Evolutionary conservation across 2,797 vertebrate genomes (phyloP), one percentile per base, ranked within the genome.

Genomic region (Odontamblyopus lacepedii): DNA sequence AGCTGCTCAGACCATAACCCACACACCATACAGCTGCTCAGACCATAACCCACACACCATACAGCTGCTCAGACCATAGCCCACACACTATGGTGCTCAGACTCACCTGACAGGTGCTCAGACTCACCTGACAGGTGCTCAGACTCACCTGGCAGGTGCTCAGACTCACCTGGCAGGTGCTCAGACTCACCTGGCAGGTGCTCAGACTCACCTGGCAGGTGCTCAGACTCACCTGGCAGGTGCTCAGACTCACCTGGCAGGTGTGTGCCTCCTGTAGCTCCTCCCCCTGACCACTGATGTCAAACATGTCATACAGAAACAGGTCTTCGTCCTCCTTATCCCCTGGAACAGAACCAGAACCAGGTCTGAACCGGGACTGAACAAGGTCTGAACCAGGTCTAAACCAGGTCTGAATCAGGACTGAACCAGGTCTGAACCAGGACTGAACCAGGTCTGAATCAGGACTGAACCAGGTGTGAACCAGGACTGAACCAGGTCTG

Each of bases 241-340:
- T 23, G 19, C 7, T 59, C 59, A 6, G 7, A 16, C 44, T 92
- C 53, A 91, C 88, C 90, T 94, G 90, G 82, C 78, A 93, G 16
- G 84, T 93, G 62, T 81, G 81, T 30, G 86, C 87, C 0, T 86
- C 87, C 70, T 78, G 76, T 69, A 90, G 84, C 57, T 69, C 82
- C 15, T 70, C 85, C 15, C 73, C 85, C 35, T 88, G 84, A 0
- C 50, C 73, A 72, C 57, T 85, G 55, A 92, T 72, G 30, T 92
- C 88, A 74, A 91, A 76, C 85, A 95, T 85, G 69, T 86, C 80
- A 23, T 88, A 94, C 41, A 94, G 87, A 30, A 94, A 78, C 38
- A 93, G 89, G 29, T 93, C 93, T 6, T 93, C 79, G 0, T 83
- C 90, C 0, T 89, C 88, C 73, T 71, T 60, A 0, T 41, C 81